A percentile compares a stretch with the other conserved stretches of the same genome.
phyloP scores from a whole-genome alignment of 2,888 invertebrate genomes.

The Alloplasta piceator region DNA sequence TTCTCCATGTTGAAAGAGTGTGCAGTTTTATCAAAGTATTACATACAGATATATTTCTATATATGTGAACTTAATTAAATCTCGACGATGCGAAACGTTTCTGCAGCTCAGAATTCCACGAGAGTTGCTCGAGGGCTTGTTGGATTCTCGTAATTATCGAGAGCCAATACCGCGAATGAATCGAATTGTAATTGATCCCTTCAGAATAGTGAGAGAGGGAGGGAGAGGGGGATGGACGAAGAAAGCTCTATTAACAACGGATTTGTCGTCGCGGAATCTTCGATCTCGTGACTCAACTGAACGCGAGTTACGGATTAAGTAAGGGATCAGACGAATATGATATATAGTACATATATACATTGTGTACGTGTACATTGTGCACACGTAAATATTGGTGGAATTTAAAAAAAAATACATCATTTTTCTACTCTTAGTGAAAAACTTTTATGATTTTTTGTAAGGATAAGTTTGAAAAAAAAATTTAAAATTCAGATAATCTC shows the following conservation, averaged over 20 bases:
- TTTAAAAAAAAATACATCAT: too few relatives aligned
- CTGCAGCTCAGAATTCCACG: slow-evolving; percentile 3
- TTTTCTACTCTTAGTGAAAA: too few relatives aligned
- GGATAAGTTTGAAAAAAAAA: too few relatives aligned
- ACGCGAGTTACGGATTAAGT: slow-evolving; percentile 26
- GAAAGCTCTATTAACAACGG: slow-evolving; percentile 20
- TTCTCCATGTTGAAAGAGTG: slow-evolving; percentile 24
- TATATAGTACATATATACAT: slow-evolving; percentile 4
- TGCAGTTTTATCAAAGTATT: slow-evolving; percentile 1
- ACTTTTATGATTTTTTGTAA: too few relatives aligned
- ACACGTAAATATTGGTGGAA: too few relatives aligned
- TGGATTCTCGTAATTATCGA: slow-evolving; percentile 42
- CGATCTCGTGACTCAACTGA: slow-evolving; percentile 18
- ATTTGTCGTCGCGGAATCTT: slow-evolving; percentile 15
- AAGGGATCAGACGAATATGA: slow-evolving; percentile 1
- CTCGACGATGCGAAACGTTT: slow-evolving; percentile 14
- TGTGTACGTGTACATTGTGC: too few relatives aligned
- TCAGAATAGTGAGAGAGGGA: background rate
- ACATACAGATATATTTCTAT: background rate
- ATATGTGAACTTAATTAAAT: slow-evolving; percentile 46
- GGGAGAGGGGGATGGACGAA: background rate
- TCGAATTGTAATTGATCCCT: slow-evolving; percentile 45
- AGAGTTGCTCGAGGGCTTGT: background rate
- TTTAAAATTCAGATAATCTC: too few relatives aligned
- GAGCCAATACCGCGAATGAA: slow-evolving; percentile 25